Conservation (phyloP, 2,888 invertebrate genomes). For the Drosophila tripunctata region DNA sequence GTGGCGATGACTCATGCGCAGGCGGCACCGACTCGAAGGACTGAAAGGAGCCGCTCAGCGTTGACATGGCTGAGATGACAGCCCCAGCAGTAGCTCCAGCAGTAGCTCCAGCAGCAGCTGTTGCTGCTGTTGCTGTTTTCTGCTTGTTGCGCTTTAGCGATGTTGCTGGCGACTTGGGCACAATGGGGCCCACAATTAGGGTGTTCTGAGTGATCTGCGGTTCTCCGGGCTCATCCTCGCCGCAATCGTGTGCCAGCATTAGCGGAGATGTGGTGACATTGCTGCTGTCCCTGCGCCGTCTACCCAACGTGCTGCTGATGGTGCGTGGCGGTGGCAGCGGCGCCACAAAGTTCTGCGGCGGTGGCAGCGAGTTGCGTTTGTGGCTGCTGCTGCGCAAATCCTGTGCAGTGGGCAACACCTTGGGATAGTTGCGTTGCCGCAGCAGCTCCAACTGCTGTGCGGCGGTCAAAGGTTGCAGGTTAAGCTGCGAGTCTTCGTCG, state of each 20-base stretch:
- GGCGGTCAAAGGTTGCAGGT: conserved; percentile 85
- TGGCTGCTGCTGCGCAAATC: conserved; percentile 42
- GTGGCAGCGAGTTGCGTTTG: conserved; percentile 85
- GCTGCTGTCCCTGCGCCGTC: conserved; percentile 84
- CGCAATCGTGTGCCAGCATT: conserved; percentile 85
- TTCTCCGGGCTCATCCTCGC: conserved; percentile 83
- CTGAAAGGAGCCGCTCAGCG: conserved; percentile 68
- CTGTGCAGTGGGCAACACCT: conserved; percentile 90
- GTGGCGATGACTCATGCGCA: conserved; percentile 64
- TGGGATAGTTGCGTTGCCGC: conserved; percentile 91
- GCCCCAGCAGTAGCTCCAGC: neutral
- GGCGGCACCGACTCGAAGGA: conserved; percentile 73
- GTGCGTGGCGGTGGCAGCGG: conserved; percentile 91
- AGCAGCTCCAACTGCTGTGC: conserved; percentile 90
- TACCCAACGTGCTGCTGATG: conserved; percentile 88
- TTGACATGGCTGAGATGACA: conserved; percentile 4
- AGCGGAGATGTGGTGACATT: conserved; percentile 84
- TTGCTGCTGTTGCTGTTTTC: conserved; percentile 3
- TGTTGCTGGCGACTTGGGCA: conserved; percentile 83
- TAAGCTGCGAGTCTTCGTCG: conserved; percentile 84
- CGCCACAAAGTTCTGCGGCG: conserved; percentile 85
- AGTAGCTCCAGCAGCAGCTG: neutral
- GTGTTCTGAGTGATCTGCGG: conserved; percentile 85
- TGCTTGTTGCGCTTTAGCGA: conserved; percentile 54
- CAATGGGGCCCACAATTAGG: conserved; percentile 86